Base-by-base conservation (phyloP, 2,888 invertebrate genomes). In the Ophraella communa region DNA sequence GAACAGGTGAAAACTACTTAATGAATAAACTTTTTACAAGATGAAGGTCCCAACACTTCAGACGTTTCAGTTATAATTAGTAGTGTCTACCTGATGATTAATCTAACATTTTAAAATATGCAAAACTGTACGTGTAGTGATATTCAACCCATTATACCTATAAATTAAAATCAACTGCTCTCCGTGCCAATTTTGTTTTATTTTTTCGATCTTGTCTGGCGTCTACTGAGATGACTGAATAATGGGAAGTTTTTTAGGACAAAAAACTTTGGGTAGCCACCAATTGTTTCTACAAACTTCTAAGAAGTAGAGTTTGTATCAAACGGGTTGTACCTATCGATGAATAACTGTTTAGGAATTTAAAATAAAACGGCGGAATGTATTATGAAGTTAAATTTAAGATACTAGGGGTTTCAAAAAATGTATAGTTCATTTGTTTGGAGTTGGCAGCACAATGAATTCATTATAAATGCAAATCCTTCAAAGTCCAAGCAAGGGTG, bases 191-290 rank as follows among this genome's bases (percentile, higher is more conserved):
- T 24, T 42, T 3, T 23, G 8, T 42, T 39, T 24, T 54, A 42
- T 39, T 54, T 20, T 14, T 23, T 42, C n/a, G n/a, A n/a, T n/a
- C n/a, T 42, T 23, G 42, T 42, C 42, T 44, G 42, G 47, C 47
- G 10, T 55, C 18, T 17, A 5, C 47, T n/a, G n/a, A n/a, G 55
- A 55, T 55, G 55, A 39, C 55, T 55, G 55, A 42, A 55, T 55
- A 55, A 55, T 55, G 55, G 55, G 55, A 18, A 24, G 33, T 17
- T 55, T 55, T n/a, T 55, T 42, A 21, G 55, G 17, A 21, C 55
- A 24, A 24, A 24, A 44, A 55, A 55, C 55, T 55, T 42, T 17
- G 39, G 17, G 24, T 14, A 55, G 24, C 24, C 24, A 24, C 42
- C 10, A 27, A n/a, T 53, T 53, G 35, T 21, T 42, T 23, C 20